Evolutionary conservation across 2,888 invertebrate genomes (phyloP), one percentile per base, ranked within the genome.

Genomic region (Drosophila dives): DNA sequence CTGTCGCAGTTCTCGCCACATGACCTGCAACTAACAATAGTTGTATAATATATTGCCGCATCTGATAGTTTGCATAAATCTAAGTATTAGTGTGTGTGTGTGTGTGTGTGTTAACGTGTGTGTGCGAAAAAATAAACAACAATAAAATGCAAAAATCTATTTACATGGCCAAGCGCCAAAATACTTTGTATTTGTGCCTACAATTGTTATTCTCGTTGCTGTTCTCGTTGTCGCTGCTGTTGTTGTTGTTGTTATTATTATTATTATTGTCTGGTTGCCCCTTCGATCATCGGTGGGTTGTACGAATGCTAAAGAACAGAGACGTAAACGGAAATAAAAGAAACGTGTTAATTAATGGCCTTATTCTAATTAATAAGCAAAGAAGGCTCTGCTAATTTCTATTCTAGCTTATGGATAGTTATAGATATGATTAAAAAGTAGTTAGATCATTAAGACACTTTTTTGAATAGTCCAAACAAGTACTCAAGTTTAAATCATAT

Each of bases 111-210:
- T 29, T 29, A 29, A 29, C 29, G 29, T n/a, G 15, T 68, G 26
- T 56, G 60, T 59, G 58, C 38, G 15, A 68, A 70, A 56, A 45
- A 50, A 65, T 49, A 64, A 45, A 20, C 20, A 45, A 11, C n/a
- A 42, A 45, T 20, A 3, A 45, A 68, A 68, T 38, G 26, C 38
- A n/a, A 55, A 55, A 55, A 68, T 70, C 51, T 74, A 81, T 77
- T 84, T 86, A 84, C 86, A 86, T 86, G 84, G 81, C 86, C 75
- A 70, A 84, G 81, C 66, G 84, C 79, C 77, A 74, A 78, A 80
- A 84, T 64, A 75, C 72, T 66, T 69, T 67, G 50, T 75, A 50
- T 60, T 63, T 60, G 38, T 67, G 70, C 59, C 58, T 74, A 67
- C 56, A 53, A 64, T 59, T 67, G 36, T 61, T 56, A 45, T 49